Conservation (phyloP, 2,797 vertebrate species). For the Thalassophryne amazonica region DNA sequence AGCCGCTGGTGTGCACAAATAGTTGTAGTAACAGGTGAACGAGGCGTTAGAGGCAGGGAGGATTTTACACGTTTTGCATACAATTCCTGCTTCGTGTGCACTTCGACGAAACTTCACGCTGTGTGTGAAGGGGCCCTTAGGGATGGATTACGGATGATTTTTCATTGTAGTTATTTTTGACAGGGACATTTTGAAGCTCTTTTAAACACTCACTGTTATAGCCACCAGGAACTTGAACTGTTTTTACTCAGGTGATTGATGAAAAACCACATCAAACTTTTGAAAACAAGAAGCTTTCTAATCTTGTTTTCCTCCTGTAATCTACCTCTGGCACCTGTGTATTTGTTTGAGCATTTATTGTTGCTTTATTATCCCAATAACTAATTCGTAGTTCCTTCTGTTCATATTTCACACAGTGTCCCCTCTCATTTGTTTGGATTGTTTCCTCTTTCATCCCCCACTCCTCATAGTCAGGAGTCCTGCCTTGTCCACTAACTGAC, state of each 20-base stretch:
- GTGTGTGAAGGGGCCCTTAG: constrained; percentile 27
- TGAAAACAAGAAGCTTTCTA: constrained; percentile 34
- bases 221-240: constrained; percentile 49
- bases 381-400: constrained; percentile 41
- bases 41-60: too few species aligned
- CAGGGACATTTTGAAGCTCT: constrained; percentile 51
- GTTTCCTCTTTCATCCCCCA: constrained; percentile 15
- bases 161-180: constrained; percentile 39
- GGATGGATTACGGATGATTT: constrained; percentile 42
- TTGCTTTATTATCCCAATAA: constrained; percentile 33
- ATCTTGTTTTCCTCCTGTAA: constrained; percentile 26
- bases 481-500: constrained; percentile 74
- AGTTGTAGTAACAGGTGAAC: too few species aligned
- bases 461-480: constrained; percentile 39
- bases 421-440: constrained; percentile 52
- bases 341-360: constrained; percentile 10
- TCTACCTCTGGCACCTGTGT: constrained; percentile 62
- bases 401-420: constrained; percentile 33
- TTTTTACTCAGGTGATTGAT: constrained; percentile 58
- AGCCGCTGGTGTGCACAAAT: too few species aligned
- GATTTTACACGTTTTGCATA: too few species aligned
- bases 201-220: constrained; percentile 58
- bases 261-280: constrained; percentile 66
- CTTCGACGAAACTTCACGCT: too few species aligned
- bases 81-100: too few species aligned